Evolutionary conservation across 2,113 vertebrate genomes (phyloP).

Genomic region (Lagopus muta): DNA sequence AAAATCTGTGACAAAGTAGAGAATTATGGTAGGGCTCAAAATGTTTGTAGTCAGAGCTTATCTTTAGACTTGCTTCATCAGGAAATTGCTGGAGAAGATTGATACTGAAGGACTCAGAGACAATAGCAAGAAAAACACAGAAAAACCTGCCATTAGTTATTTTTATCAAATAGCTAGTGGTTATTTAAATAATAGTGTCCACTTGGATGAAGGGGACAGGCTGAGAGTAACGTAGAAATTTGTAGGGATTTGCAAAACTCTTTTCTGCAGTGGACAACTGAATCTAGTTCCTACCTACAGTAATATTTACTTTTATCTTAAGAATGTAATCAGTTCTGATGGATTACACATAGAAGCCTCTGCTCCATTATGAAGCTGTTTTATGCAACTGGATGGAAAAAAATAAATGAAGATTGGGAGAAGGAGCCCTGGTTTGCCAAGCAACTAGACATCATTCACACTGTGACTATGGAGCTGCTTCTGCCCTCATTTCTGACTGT

Average conservation of each 20-base stretch:
- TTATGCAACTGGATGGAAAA: neutral
- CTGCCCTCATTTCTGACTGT: neutral
- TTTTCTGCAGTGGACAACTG: neutral
- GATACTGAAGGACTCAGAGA: conserved; percentile 22
- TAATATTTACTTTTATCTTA: neutral
- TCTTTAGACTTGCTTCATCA: neutral
- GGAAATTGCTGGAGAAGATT: neutral
- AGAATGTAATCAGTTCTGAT: neutral
- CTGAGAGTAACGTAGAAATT: neutral
- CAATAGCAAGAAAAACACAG: conserved; percentile 20
- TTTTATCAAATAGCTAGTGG: conserved; percentile 2
- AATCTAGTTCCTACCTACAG: neutral
- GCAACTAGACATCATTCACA: neutral
- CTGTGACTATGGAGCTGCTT: neutral
- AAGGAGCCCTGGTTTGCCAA: neutral
- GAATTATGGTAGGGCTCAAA: neutral
- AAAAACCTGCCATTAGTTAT: neutral
- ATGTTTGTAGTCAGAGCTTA: neutral
- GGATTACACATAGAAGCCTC: neutral
- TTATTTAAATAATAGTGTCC: neutral
- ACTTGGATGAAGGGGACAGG: neutral
- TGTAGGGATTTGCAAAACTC: conserved; percentile 2
- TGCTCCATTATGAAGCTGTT: neutral
- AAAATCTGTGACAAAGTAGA: neutral
- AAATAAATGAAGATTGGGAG: neutral